A percentile compares a stretch with the other conserved stretches of the same genome.
These are phyloP conservation scores for Lordiphosa andalusiaca DNA, from an alignment of 2,888 invertebrate genomes.

Conservation along the genomic window DNA sequence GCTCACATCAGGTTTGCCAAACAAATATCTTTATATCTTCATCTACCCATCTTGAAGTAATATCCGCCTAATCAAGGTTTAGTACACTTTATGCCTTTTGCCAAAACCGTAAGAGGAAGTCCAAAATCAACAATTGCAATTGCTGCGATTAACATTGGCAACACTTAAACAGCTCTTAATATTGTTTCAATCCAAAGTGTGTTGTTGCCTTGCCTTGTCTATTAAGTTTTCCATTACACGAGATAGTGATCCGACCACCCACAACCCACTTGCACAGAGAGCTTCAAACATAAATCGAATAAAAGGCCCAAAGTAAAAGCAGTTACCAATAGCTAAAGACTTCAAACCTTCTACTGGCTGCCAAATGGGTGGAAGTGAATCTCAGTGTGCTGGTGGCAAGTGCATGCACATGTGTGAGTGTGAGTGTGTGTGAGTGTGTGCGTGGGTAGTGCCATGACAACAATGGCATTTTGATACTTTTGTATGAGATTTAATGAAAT, in stretches of 20 bases:
- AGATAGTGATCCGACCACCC: slow-evolving; percentile 58
- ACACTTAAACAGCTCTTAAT: neutral
- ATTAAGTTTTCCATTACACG: slow-evolving; percentile 67
- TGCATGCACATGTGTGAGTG: slow-evolving; percentile 38
- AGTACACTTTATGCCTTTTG: too few species aligned
- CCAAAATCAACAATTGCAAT: slow-evolving; percentile 24
- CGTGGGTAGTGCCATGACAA: slow-evolving; percentile 50
- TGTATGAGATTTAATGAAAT: slow-evolving; percentile 75
- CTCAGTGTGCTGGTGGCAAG: slow-evolving; percentile 7
- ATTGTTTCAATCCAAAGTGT: slow-evolving; percentile 18
- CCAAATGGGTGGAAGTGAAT: slow-evolving; percentile 6
- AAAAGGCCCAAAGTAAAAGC: slow-evolving; percentile 70
- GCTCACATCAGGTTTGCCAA: too few species aligned
- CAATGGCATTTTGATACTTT: slow-evolving; percentile 74
- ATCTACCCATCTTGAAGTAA: too few species aligned
- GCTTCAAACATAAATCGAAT: slow-evolving; percentile 67
- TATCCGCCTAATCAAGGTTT: too few species aligned
- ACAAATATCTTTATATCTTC: too few species aligned
- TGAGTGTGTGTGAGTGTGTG: slow-evolving; percentile 8
- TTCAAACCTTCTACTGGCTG: slow-evolving; percentile 39
- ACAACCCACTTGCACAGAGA: slow-evolving; percentile 21
- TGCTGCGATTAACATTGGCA: slow-evolving; percentile 25
- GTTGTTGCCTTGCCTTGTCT: slow-evolving; percentile 42
- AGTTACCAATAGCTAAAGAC: slow-evolving; percentile 58
- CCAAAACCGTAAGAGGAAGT: too few species aligned